Evolutionary conservation across 2,113 vertebrate genomes (phyloP).

Genomic region (Tetrax tetrax): DNA sequence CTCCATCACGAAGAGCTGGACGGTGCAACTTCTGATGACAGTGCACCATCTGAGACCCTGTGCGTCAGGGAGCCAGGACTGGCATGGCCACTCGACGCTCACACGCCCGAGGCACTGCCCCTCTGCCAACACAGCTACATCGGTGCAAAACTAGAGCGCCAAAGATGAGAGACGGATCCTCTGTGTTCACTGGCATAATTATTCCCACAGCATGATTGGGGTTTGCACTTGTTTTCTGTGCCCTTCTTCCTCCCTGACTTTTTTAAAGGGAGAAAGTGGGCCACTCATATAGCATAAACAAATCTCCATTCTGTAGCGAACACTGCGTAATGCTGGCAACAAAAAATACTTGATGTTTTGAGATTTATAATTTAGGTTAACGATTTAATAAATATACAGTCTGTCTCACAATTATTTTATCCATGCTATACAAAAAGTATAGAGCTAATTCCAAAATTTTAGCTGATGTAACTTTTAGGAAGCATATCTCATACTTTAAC

Average conservation of each 20-base stretch:
- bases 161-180: not conserved
- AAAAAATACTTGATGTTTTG: not conserved
- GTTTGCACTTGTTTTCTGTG: not conserved
- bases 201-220: not conserved
- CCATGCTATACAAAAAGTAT: not conserved
- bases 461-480: not conserved
- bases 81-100: fast-evolving
- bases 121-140: not conserved
- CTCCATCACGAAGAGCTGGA: not conserved
- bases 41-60: not conserved
- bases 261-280: not conserved
- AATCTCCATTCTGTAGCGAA: not conserved
- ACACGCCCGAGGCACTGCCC: not conserved
- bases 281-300: not conserved
- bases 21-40: not conserved
- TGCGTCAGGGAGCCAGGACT: not conserved
- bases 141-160: fast-evolving
- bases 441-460: not conserved
- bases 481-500: not conserved
- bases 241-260: not conserved
- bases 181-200: not conserved
- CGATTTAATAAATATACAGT: not conserved
- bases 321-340: not conserved
- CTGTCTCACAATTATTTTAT: not conserved
- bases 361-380: not conserved